Base-by-base conservation (phyloP, 2,888 invertebrate genomes). In the Eutolmus rufibarbis region DNA sequence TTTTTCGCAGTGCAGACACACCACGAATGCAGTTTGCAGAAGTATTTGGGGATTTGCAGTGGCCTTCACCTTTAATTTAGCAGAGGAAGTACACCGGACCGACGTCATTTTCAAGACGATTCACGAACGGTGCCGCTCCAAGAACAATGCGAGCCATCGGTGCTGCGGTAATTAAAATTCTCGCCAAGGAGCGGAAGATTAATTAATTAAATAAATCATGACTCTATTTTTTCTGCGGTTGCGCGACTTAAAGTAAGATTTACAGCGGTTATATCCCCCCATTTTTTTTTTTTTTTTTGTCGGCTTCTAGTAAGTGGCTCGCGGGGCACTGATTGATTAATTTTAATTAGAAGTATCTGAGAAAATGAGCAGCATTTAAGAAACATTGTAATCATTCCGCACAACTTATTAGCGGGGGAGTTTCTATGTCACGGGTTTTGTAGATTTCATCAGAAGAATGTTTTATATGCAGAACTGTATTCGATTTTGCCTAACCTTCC, bases 51-150 rank as follows among this genome's bases (percentile, higher is more conserved):
- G 34, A 76, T 76, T 76, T 76, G 76, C n/a, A 76, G 19, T 76
- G 76, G 76, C 76, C 76, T 76, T 76, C 76, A 76, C 76, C 76
- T 76, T 76, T 76, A 19, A 37, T 40, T 76, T n/a, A 31, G 37
- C 40, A 76, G 28, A 76, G n/a, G 76, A 76, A 76, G 1, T 5
- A 76, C n/a, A 76, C 76, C 37, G 76, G 28, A 16, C 19, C 28
- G 40, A 74, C 74, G 16, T 16, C 34, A 37, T 31, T 1, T 74
- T 28, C 1, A 34, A 16, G n/a, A 76, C 37, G 76, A 76, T 37
- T 76, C 76, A 76, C 14, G 19, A n/a, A n/a, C 76, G 9, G 28
- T 76, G 31, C 31, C 12, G 37, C 8, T 37, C 14, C 37, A 31
- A 76, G 31, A 76, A 40, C 76, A 76, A 76, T 34, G 34, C 19